Conservation (phyloP, 2,888 invertebrate species). For the Diplolepis rosae region DNA sequence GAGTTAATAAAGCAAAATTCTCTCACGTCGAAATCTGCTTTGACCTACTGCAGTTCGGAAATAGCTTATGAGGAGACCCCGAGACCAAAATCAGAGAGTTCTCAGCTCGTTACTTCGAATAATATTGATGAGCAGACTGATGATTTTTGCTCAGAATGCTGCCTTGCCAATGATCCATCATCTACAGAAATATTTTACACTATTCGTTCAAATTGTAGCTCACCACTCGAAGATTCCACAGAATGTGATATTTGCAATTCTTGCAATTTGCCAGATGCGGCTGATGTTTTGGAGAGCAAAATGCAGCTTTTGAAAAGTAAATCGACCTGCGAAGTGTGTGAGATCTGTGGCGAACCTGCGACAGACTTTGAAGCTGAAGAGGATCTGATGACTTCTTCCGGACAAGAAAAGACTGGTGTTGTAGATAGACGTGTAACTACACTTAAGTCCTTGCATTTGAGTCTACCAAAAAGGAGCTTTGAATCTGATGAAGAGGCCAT, state of each 20-base stretch:
- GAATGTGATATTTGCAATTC: constrained; percentile 71
- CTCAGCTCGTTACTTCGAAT: constrained; percentile 57
- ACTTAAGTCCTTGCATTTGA: constrained; percentile 47
- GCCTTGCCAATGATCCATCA: constrained; percentile 59
- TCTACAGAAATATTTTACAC: constrained; percentile 63
- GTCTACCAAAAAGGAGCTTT: constrained; percentile 51
- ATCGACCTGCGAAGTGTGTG: constrained; percentile 64
- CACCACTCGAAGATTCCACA: constrained; percentile 68
- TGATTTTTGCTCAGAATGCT: constrained; percentile 68
- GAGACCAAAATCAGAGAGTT: constrained; percentile 57
- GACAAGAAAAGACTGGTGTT: neutral
- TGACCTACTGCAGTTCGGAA: constrained; percentile 48
- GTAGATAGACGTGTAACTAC: neutral
- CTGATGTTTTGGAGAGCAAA: constrained; percentile 50
- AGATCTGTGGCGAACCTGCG: constrained; percentile 66
- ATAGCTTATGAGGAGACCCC: constrained; percentile 56
- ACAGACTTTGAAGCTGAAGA: constrained; percentile 43
- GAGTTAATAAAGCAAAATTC: constrained; percentile 65
- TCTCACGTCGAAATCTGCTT: constrained; percentile 40
- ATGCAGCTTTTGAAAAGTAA: constrained; percentile 18
- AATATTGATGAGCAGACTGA: constrained; percentile 60
- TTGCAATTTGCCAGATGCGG: constrained; percentile 61
- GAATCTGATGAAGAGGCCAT: constrained; percentile 44
- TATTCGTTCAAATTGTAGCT: constrained; percentile 63
- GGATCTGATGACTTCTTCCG: neutral